These are phyloP conservation scores for Poecilia gillii DNA, from an alignment of 2,797 vertebrate genomes.

Conservation along the genomic window DNA sequence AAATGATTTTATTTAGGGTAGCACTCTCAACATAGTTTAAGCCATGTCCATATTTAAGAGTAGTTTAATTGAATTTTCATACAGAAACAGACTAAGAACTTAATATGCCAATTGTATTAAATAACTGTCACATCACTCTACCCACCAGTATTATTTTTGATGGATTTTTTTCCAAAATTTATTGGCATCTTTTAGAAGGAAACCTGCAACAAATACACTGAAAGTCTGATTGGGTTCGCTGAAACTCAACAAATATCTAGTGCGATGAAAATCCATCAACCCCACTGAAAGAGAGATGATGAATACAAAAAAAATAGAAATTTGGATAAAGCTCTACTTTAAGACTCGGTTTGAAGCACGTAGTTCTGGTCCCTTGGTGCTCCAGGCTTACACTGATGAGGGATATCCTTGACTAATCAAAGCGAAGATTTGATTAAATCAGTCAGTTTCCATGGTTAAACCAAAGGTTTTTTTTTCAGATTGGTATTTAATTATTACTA, in stretches of 20 bases:
- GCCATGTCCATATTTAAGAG: background rate
- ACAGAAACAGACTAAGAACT: background rate
- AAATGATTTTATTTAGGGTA: background rate
- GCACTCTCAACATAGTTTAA: background rate
- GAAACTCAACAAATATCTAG: background rate
- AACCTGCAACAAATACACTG: background rate
- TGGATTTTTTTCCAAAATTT: background rate
- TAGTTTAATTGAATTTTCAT: background rate
- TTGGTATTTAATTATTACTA: background rate
- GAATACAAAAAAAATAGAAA: background rate
- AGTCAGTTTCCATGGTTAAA: background rate
- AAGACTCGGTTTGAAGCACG: background rate
- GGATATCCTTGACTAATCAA: background rate
- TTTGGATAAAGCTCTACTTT: background rate
- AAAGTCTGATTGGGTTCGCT: background rate
- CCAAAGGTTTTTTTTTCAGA: background rate
- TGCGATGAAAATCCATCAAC: background rate
- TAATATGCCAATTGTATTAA: background rate
- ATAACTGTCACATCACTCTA: background rate
- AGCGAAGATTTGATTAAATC: conserved; percentile 1
- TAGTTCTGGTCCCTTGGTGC: background rate
- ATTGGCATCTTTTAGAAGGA: background rate
- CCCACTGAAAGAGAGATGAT: background rate
- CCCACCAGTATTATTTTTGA: background rate
- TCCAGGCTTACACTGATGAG: background rate